These are phyloP conservation scores for Notechis scutatus DNA, from an alignment of 2,113 vertebrate genomes.

Conservation along the genomic window DNA sequence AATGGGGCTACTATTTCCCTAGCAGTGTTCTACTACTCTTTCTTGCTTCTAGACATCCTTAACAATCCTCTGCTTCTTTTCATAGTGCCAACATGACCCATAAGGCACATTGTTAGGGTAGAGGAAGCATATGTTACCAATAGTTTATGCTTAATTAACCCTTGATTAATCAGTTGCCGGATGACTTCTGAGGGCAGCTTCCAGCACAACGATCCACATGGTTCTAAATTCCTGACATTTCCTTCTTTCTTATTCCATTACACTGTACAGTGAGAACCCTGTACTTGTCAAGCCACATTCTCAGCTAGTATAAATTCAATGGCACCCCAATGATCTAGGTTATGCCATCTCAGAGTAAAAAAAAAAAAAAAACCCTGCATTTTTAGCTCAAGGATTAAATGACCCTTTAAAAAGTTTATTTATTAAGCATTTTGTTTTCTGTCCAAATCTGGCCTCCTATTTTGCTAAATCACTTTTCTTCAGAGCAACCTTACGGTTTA, in stretches of 20 bases:
- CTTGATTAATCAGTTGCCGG: neutral
- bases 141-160: slow-evolving; percentile 20
- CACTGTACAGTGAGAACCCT: neutral
- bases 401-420: slow-evolving; percentile 27
- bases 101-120: neutral
- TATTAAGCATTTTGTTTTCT: slow-evolving; percentile 24
- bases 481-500: slow-evolving; percentile 49
- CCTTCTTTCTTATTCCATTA: neutral
- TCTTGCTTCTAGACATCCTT: neutral
- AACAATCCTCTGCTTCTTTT: neutral
- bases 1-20: neutral
- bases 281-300: neutral
- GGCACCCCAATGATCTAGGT: neutral
- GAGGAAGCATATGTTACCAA: neutral
- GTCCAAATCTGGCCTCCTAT: neutral
- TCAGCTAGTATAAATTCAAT: neutral
- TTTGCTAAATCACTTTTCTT: slow-evolving; percentile 53
- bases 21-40: neutral
- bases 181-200: slow-evolving; percentile 17
- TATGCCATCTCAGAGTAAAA: neutral
- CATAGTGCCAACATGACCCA: neutral
- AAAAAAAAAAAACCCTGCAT: neutral
- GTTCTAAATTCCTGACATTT: fast-evolving
- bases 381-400: neutral
- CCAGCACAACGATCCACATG: neutral